Base-by-base conservation (phyloP, 2,113 vertebrate species). In the Paramormyrops kingsleyae region DNA sequence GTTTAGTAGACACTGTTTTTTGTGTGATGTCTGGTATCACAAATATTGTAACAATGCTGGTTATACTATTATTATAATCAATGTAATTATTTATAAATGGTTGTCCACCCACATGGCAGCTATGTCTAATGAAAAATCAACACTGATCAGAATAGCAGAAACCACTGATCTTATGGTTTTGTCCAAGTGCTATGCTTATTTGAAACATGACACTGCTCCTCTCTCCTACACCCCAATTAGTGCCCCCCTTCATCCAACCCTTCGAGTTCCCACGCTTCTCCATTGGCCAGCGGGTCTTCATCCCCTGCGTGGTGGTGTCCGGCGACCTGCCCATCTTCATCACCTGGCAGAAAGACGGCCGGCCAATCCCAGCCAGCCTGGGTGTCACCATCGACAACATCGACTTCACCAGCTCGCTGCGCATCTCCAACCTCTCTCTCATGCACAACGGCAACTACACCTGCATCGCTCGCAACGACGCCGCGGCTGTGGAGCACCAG, bases 401-500 rank as follows among this genome's bases (percentile, higher is more conserved):
- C 0, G 98, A 99, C 93, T 99, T 99, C 94, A 99, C 98, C 91
- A 99, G 99, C 95, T 99, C 98, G 4, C 91, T 99, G 87, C 94
- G 98, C 91, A 99, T 99, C 92, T 98, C 97, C 95, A 99, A 99
- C 94, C 97, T 99, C 15, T 99, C 99, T 0, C 97, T 98, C 27
- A 96, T 99, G 96, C 99, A 99, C 94, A 99, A 99, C 0, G 99
- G 99, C 56, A 99, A 99, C 90, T 99, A 99, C 74, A 99, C 99
- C 90, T 99, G 99, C 94, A 97, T 99, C 0, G 99, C 99, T n/a
- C 95, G 98, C 52, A 99, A 99, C 0, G 99, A 99, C 52, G 99
- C 99, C 0, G 98, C 99, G 0, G 97, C 97, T 0, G 98, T 99
- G 93, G 98, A 98, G 91, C 99, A 99, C 95, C 98, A 98, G 87